Percentiles rank a stretch among this genome's conserved stretches.
Evolutionary conservation across 2,797 vertebrate genomes (phyloP).

Genomic region (Eulemur mongoz): DNA sequence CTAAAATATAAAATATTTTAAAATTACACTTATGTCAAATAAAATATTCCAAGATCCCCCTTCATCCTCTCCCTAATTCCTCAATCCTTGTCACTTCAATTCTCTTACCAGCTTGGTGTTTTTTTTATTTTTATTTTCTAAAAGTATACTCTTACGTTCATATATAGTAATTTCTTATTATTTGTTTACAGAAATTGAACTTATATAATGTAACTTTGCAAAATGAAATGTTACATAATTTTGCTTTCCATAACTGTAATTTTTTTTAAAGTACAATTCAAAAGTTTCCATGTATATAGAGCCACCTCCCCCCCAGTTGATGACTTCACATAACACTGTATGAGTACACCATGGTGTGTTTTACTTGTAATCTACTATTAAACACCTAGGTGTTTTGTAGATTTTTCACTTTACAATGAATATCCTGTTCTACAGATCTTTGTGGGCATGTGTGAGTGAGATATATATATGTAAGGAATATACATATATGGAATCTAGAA

Average conservation of each 20-base stretch:
- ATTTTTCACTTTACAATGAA: neutral
- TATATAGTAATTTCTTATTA: neutral
- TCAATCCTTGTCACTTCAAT: neutral
- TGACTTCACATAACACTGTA: neutral
- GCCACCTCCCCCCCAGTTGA: neutral
- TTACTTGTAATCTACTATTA: neutral
- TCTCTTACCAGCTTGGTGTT: neutral
- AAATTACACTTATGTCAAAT: neutral
- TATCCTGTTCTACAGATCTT: neutral
- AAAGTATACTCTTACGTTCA: neutral
- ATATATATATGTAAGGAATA: neutral
- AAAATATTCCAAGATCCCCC: neutral
- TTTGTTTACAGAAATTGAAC: neutral
- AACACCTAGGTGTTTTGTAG: neutral
- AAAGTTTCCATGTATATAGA: neutral
- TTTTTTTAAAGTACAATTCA: neutral
- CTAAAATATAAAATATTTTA: neutral
- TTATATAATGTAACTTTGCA: neutral
- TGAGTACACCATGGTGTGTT: neutral
- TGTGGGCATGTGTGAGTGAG: neutral
- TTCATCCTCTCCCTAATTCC: neutral
- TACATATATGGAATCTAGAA: neutral
- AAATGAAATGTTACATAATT: neutral
- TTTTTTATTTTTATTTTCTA: neutral
- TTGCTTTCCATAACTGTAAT: neutral